Base-by-base conservation (phyloP, 2,113 vertebrate species). In the Tupaia chinensis region DNA sequence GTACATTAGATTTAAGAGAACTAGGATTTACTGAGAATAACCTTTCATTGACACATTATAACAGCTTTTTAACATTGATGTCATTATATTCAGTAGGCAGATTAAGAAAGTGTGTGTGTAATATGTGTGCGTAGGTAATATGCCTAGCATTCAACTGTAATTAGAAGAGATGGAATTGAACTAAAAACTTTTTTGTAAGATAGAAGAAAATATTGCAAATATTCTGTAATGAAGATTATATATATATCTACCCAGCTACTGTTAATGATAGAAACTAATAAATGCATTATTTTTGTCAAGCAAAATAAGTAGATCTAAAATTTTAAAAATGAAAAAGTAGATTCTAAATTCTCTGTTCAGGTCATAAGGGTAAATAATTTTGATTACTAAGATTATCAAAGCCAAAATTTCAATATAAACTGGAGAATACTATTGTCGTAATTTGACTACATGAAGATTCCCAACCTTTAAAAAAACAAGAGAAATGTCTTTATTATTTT, bases 111-210 rank as follows among this genome's bases (percentile, higher is more conserved):
- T 77, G 44, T 44, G 44, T 44, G 44, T 44, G 44, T 44, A 44
- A 44, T 44, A 44, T 44, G 44, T 44, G 44, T 44, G 44, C 5
- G 44, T 58, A 78, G 86, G 20, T 74, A 65, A n/a, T 76, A 61
- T 12, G 17, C 22, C 14, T 54, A 44, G 72, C 23, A 78, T n/a
- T 72, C 60, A 27, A 74, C 25, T 58, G 29, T 79, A 79, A 60
- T 54, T 23, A 95, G 3, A 92, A 27, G 14, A 70, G n/a, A n/a
- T 82, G 16, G 23, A 44, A 32, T 10, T 81, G 22, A 11, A 60
- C 61, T 89, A 34, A 54, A 95, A 77, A 9, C 34, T 95, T 95
- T 25, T 4, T 81, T 95, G 60, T 78, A 61, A 66, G 66, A n/a
- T 54, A 44, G 7, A 81, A 70, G 12, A 89, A 88, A 69, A 65